Evolutionary conservation across 2,888 invertebrate genomes (phyloP).

Genomic region (Laspeyria flexula): DNA sequence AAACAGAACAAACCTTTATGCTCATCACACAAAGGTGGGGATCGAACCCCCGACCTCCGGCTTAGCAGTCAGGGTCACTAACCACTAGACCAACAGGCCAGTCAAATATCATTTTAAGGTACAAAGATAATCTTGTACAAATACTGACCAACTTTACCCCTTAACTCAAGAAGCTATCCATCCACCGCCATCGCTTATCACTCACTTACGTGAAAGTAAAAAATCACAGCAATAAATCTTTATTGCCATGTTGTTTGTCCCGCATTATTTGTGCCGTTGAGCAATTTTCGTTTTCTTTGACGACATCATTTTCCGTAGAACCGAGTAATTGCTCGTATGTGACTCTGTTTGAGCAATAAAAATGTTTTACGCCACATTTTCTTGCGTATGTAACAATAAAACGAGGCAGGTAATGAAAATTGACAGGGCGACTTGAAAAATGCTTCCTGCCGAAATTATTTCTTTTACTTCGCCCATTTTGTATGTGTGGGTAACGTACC

Average conservation of each 20-base stretch:
- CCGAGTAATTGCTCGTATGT: conserved; percentile 65
- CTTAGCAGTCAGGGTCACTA: no score
- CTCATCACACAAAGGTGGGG: no score
- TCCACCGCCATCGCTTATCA: conserved; percentile 22
- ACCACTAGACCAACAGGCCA: no score
- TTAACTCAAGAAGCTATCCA: background rate
- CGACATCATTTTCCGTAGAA: conserved; percentile 68
- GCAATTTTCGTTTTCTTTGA: conserved; percentile 77
- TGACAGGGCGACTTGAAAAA: conserved; percentile 37
- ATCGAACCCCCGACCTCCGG: no score
- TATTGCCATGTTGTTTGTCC: conserved; percentile 80
- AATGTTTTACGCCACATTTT: conserved; percentile 45
- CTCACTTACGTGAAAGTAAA: conserved; percentile 55
- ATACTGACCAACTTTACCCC: background rate
- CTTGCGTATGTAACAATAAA: conserved; percentile 31
- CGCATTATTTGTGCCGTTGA: conserved; percentile 76
- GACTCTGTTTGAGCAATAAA: conserved; percentile 50
- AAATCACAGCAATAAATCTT: conserved; percentile 81
- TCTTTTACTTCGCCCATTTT: conserved; percentile 8
- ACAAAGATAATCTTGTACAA: no score
- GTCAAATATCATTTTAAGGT: no score
- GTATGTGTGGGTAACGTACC: background rate
- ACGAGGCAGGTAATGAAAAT: conserved; percentile 37
- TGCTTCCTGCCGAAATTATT: conserved; percentile 18
- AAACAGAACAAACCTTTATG: no score